Evolutionary conservation across 1,140 invertebrate species (phyloP).

Genomic region (Druon quercuslanigerum): DNA sequence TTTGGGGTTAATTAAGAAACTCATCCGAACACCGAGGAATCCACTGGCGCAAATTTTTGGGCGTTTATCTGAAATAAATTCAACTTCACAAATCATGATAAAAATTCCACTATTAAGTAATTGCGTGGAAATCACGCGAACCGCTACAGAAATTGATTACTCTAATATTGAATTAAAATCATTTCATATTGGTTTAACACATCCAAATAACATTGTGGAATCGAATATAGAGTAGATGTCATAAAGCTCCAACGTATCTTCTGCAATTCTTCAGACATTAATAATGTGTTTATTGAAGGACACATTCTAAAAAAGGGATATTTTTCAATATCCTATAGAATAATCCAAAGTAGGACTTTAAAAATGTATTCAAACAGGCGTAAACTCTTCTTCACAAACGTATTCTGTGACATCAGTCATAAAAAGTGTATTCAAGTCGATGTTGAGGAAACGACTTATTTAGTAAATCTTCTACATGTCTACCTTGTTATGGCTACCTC

Average conservation of each 20-base stretch:
- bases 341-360: too few species aligned
- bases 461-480: too few species aligned
- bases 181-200: not conserved
- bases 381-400: too few species aligned
- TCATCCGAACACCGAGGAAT: slow-evolving; percentile 36
- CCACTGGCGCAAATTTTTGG: slow-evolving; percentile 45
- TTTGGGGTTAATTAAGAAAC: slow-evolving; percentile 40
- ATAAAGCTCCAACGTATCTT: not conserved
- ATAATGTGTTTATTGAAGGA: too few species aligned
- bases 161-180: not conserved
- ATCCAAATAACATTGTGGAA: not conserved
- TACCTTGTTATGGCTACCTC: too few species aligned
- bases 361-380: too few species aligned
- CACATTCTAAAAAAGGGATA: too few species aligned
- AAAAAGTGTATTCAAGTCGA: too few species aligned
- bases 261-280: too few species aligned
- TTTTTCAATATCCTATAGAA: too few species aligned
- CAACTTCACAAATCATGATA: not conserved
- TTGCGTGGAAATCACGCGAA: not conserved
- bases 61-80: slow-evolving; percentile 32
- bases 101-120: not conserved
- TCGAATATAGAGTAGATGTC: not conserved
- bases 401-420: too few species aligned
- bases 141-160: not conserved
- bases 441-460: too few species aligned